These are phyloP conservation scores for Apostichopus leukothele DNA, from an alignment of 53 echinoderm and acorn worm species.

Conservation along the genomic window DNA sequence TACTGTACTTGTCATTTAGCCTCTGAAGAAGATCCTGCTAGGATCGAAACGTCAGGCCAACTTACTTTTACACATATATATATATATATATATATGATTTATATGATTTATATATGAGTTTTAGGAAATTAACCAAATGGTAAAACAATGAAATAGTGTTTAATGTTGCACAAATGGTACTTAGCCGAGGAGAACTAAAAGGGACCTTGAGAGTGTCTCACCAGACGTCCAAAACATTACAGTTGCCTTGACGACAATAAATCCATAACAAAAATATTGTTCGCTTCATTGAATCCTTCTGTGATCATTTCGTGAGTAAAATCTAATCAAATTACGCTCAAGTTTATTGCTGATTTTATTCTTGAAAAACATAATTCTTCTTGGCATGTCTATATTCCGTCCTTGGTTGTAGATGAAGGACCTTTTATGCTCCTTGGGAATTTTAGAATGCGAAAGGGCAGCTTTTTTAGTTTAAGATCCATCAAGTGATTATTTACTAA, in stretches of 20 bases:
- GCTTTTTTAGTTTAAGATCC: too few relatives aligned
- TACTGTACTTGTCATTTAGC: too few relatives aligned
- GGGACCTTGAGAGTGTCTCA: not conserved
- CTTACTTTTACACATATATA: too few relatives aligned
- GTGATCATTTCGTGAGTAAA: not conserved
- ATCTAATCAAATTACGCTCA: constrained; percentile 12
- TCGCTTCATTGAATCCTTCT: constrained; percentile 4
- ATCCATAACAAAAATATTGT: constrained; percentile 10
- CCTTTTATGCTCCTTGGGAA: not conserved
- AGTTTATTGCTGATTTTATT: not conserved
- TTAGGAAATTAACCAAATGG: too few relatives aligned
- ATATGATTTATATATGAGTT: too few relatives aligned
- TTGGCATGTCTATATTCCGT: not conserved
- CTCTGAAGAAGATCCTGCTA: too few relatives aligned
- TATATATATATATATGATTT: too few relatives aligned
- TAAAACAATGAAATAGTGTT: not conserved
- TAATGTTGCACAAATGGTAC: not conserved
- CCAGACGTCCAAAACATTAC: not conserved
- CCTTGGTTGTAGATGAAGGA: not conserved
- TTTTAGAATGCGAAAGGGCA: too few relatives aligned
- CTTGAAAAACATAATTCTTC: not conserved
- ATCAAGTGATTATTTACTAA: too few relatives aligned
- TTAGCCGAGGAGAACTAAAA: not conserved
- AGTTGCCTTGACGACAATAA: not conserved
- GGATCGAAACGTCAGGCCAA: too few relatives aligned